Evolutionary conservation across 2,797 vertebrate species (phyloP).

Genomic region (Synaphobranchus kaupii): DNA sequence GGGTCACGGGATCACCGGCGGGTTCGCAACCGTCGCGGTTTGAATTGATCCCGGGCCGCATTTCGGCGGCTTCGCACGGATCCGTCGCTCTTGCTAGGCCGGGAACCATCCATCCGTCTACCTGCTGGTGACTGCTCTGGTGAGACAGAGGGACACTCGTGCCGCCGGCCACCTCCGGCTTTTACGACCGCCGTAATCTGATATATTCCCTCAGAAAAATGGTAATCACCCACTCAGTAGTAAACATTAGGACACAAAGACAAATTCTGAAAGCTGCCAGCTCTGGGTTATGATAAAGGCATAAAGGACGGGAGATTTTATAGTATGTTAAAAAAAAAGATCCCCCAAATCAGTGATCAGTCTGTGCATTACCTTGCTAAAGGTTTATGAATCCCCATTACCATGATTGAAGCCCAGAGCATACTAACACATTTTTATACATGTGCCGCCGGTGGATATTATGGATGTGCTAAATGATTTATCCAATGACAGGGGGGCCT

Average conservation of each 20-base stretch:
- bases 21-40: not conserved
- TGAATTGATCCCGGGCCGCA: not conserved
- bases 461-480: constrained; percentile 45
- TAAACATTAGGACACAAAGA: constrained; percentile 9
- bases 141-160: not conserved
- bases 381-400: constrained; percentile 57
- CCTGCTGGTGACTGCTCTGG: not conserved
- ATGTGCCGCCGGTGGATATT: constrained; percentile 40
- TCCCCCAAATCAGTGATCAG: constrained; percentile 51
- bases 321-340: constrained; percentile 46
- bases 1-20: not conserved
- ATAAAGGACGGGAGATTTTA: constrained; percentile 36
- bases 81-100: not conserved
- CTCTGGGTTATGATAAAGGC: constrained; percentile 37
- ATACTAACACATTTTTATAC: constrained; percentile 45
- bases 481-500: constrained; percentile 36
- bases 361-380: constrained; percentile 50
- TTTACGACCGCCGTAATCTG: not conserved
- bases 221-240: not conserved
- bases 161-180: not conserved
- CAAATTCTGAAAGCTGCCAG: constrained; percentile 34
- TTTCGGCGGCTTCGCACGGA: not conserved
- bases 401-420: constrained; percentile 43
- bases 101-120: not conserved
- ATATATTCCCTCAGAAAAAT: constrained; percentile 1